These are phyloP conservation scores for Notodonta ziczac DNA, from an alignment of 2,888 invertebrate species.

Conservation along the genomic window DNA sequence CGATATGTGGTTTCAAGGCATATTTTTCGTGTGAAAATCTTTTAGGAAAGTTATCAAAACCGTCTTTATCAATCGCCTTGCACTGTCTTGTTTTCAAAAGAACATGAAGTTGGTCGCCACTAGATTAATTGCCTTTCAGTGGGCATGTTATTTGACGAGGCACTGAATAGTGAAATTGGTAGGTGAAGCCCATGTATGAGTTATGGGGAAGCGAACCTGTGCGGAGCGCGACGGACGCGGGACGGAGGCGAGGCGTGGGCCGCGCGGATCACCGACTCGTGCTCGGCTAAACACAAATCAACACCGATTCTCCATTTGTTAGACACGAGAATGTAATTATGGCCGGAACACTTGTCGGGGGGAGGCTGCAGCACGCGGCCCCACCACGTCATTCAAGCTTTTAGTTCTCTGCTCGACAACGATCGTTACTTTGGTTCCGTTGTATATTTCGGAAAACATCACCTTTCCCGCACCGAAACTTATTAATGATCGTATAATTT, in stretches of 20 bases:
- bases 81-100: background rate
- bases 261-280: conserved; percentile 67
- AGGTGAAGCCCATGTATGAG: conserved; percentile 11
- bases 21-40: too few relatives aligned
- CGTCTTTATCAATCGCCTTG: background rate
- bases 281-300: conserved; percentile 83
- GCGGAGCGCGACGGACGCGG: conserved; percentile 12
- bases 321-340: conserved; percentile 86
- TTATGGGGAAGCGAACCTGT: background rate
- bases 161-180: conserved; percentile 12
- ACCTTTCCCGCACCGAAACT: conserved; percentile 36
- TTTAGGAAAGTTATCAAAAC: too few relatives aligned
- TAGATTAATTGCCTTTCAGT: background rate
- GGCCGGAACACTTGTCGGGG: conserved; percentile 78
- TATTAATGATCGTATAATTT: conserved; percentile 15
- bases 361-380: conserved; percentile 46
- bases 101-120: too few relatives aligned
- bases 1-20: too few relatives aligned
- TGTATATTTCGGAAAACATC: conserved; percentile 55
- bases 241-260: conserved; percentile 29
- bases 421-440: conserved; percentile 75
- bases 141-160: background rate
- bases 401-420: conserved; percentile 77
- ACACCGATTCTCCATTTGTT: conserved; percentile 86
- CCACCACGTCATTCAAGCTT: conserved; percentile 77